Base-by-base conservation (phyloP, 2,888 invertebrate genomes). In the Tenthredo distinguenda region DNA sequence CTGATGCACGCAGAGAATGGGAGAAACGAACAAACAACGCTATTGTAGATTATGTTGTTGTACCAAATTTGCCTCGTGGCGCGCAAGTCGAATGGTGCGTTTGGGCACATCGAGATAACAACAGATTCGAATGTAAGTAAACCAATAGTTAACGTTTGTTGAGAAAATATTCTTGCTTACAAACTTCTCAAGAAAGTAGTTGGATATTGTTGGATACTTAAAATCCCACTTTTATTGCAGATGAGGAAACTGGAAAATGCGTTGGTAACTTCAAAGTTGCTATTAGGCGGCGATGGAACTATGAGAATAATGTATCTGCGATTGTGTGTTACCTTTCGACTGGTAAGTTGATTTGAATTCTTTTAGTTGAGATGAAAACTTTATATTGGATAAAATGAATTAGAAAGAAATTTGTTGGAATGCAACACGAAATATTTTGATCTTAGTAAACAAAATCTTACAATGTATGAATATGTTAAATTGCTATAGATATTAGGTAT, bases 1-100 rank as follows among this genome's bases (percentile, higher is more conserved):
- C 95, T 85, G 96, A 96, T 90, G 98, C 97, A 26, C 95, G 97
- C 83, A 95, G 96, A 72, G 97, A 98, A 92, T 97, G 98, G 96
- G 97, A 95, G 93, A 95, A 96, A 86, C 96, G 96, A 88, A 97
- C 98, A 83, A 97, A 97, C 86, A 98, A 98, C 93, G 97, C 97
- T 81, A 97, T 98, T 88, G 97, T 97, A 91, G 97, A 98, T 95
- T 97, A 97, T 93, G 96, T 98, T 76, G 97, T 98, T 79, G 97
- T 98, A 86, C 95, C 96, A 40, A 96, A 95, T 37, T 94, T 99
- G 91, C 99, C 99, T 1, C 95, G 97, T 77, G 95, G 94, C 88
- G 98, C 98, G 34, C 94, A 96, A 83, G 96, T 99, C 34, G 98
- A 99, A 94, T 99, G 98, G 98, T 98, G 98, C 93, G 97, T 98